phyloP scores from a whole-genome alignment of 1,140 invertebrate species.

The Bombus superbus region DNA sequence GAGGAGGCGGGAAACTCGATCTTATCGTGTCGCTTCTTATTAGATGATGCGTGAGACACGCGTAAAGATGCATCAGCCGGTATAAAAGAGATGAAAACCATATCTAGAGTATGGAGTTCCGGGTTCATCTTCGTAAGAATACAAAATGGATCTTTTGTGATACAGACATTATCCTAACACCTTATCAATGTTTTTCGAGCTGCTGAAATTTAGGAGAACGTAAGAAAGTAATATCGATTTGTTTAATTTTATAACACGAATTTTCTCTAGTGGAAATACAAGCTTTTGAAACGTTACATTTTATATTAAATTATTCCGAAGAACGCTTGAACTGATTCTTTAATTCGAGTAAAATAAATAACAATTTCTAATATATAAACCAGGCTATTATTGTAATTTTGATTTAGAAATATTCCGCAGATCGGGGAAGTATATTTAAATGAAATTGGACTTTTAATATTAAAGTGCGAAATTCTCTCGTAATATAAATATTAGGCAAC shows the following conservation, averaged over 20 bases:
- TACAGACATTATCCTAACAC: background rate
- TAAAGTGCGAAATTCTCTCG: no score
- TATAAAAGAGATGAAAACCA: slow-evolving; percentile 16
- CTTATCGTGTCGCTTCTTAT: slow-evolving; percentile 32
- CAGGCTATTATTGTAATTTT: background rate
- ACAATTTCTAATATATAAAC: background rate
- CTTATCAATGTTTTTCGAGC: background rate
- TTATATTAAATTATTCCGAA: background rate
- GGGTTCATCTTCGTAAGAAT: no score
- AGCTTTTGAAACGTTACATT: background rate
- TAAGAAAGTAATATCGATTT: background rate
- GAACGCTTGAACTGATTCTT: background rate
- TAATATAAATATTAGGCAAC: background rate
- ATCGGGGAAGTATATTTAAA: background rate
- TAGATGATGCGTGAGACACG: slow-evolving; percentile 32
- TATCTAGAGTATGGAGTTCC: background rate
- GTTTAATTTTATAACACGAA: no score
- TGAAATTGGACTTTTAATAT: background rate
- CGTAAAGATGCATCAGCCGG: slow-evolving; percentile 4
- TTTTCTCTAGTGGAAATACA: background rate
- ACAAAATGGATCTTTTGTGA: background rate
- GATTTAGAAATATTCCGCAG: background rate
- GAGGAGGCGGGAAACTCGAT: slow-evolving; percentile 27
- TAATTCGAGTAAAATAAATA: background rate
- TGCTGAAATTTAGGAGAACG: background rate